Evolutionary conservation across 2,797 vertebrate genomes (phyloP).

Genomic region (Sebastes iracundus): DNA sequence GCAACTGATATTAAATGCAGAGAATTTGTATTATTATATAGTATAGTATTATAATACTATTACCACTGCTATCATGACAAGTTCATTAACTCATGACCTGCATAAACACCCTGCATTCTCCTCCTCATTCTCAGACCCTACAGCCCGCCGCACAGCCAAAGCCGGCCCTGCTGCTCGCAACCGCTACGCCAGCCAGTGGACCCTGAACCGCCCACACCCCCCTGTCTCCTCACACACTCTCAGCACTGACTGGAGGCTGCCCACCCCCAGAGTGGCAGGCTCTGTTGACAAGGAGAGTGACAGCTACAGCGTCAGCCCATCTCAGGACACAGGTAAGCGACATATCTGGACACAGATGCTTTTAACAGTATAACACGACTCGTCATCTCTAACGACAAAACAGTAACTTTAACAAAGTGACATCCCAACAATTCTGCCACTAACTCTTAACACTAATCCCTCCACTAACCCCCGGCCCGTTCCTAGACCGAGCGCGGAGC

Average conservation of each 20-base stretch:
- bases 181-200: slow-evolving; percentile 98
- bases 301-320: slow-evolving; percentile 99
- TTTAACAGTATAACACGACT: not conserved
- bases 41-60: not conserved
- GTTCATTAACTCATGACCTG: not conserved
- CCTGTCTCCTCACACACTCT: slow-evolving; percentile 96
- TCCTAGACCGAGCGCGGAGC: slow-evolving; percentile 93
- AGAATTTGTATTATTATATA: not conserved
- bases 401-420: not conserved
- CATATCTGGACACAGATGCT: not conserved
- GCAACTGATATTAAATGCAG: not conserved
- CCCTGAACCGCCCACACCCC: slow-evolving; percentile 95
- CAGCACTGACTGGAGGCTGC: slow-evolving; percentile 97
- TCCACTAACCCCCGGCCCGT: slow-evolving; percentile 38
- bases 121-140: slow-evolving; percentile 86
- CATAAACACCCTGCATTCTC: not conserved
- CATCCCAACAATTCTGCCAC: slow-evolving; percentile 6
- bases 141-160: slow-evolving; percentile 94
- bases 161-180: slow-evolving; percentile 92
- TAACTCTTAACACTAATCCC: slow-evolving; percentile 50
- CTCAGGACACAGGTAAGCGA: slow-evolving; percentile 92
- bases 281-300: slow-evolving; percentile 98
- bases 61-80: not conserved
- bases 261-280: slow-evolving; percentile 91
- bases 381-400: slow-evolving; percentile 22